A percentile compares a stretch with the other conserved stretches of the same genome.
Conservation (phyloP, 2,888 invertebrate genomes). For the Linyphia triangularis region DNA sequence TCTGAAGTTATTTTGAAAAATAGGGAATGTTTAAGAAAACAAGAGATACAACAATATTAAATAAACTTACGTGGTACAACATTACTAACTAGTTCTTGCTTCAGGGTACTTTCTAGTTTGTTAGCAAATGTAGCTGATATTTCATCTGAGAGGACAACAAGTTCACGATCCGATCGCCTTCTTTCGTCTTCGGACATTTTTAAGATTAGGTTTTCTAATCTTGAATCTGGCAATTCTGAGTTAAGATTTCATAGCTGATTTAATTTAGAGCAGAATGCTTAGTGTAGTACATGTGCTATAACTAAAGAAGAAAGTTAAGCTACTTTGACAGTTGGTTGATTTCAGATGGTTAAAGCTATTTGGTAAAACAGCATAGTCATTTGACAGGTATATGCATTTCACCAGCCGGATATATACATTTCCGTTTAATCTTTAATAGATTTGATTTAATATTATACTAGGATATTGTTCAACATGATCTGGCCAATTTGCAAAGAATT, state of each 20-base stretch:
- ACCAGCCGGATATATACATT: too few species aligned
- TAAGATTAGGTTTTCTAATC: constrained; percentile 54
- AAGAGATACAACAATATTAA: background rate
- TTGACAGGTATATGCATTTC: too few species aligned
- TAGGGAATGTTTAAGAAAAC: background rate
- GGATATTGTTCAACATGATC: too few species aligned
- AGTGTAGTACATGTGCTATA: background rate
- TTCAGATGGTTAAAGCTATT: too few species aligned
- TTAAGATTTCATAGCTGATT: background rate
- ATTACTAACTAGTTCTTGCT: constrained; percentile 83
- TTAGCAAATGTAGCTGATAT: constrained; percentile 82
- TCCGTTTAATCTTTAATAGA: too few species aligned
- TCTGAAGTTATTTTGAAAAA: background rate
- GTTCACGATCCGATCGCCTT: constrained; percentile 79
- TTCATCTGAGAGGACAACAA: constrained; percentile 83
- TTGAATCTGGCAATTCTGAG: constrained; percentile 27
- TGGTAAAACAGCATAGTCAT: too few species aligned
- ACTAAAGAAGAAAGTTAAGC: too few species aligned
- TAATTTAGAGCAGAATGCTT: too few species aligned
- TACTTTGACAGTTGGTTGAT: too few species aligned
- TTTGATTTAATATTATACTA: too few species aligned
- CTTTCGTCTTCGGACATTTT: constrained; percentile 75
- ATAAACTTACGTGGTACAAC: constrained; percentile 80
- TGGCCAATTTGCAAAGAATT: too few species aligned
- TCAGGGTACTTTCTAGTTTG: constrained; percentile 83